Conservation (phyloP, 2,888 invertebrate genomes). For the Chromoteleia sp. region DNA sequence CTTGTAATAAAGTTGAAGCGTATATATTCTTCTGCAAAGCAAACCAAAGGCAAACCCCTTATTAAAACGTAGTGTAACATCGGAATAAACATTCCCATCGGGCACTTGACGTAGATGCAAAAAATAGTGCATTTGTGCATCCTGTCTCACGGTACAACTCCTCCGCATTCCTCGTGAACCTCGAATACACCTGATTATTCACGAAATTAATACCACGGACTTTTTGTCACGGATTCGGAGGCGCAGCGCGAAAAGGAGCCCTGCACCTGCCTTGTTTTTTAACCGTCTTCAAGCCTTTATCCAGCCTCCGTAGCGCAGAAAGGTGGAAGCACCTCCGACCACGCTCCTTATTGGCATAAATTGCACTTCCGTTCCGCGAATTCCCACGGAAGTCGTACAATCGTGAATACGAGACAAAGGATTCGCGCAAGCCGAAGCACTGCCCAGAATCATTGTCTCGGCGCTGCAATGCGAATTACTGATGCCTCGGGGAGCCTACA, state of each 20-base stretch:
- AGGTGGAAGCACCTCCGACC: constrained; percentile 52
- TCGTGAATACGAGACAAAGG: constrained; percentile 79
- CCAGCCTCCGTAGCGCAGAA: constrained; percentile 68
- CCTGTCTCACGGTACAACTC: constrained; percentile 65
- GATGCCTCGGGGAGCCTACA: constrained; percentile 49
- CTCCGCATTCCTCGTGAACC: constrained; percentile 23
- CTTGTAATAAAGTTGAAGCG: no score
- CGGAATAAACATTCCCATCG: constrained; percentile 37
- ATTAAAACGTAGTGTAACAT: constrained; percentile 28
- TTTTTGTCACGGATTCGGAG: constrained; percentile 62
- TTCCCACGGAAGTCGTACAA: constrained; percentile 84
- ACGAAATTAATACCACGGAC: constrained; percentile 70
- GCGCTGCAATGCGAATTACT: constrained; percentile 53
- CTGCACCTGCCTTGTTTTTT: constrained; percentile 77
- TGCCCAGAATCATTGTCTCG: constrained; percentile 66
- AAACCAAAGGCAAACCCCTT: not conserved
- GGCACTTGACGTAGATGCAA: constrained; percentile 39
- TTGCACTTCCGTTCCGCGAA: constrained; percentile 84
- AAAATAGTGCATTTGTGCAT: constrained; percentile 63
- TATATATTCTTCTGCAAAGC: not conserved
- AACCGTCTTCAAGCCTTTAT: constrained; percentile 71
- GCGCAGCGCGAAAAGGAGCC: constrained; percentile 52
- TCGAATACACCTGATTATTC: constrained; percentile 59
- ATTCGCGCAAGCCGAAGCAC: constrained; percentile 63
- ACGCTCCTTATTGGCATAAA: constrained; percentile 76